Evolutionary conservation across 2,797 vertebrate species (phyloP), one percentile per base, ranked within the genome.

Genomic region (Hyperoplus lanceolatus): DNA sequence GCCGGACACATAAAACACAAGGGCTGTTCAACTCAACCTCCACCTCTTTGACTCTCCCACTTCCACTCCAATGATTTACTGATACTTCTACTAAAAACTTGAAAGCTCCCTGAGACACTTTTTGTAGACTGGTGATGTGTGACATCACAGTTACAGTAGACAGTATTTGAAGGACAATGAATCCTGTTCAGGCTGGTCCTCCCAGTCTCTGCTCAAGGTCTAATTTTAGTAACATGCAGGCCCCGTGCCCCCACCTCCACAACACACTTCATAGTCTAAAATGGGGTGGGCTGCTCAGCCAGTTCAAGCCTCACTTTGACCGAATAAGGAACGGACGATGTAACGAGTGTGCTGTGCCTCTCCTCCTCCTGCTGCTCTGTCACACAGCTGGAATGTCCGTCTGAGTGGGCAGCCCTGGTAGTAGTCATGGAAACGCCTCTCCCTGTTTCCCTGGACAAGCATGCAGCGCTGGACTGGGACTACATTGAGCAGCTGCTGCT

Each of bases 241-340:
- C 77, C 66, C 29, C 8, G 46, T 63, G 61, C 81, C 70, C 75
- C 79, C 82, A 88, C 83, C 90, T 81, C 82, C 81, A 77, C 68
- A 69, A 49, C 80, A 73, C 82, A 84, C 86, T 92, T 85, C 88
- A 88, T 73, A 83, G 80, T 91, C 92, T 94, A 91, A 94, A 93
- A 91, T 87, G 85, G 93, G 29, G 89, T 84, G 85, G 87, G 84
- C 86, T 73, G 89, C 87, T 90, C 86, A 67, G 87, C 73, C 61
- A 79, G 79, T 93, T 93, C 89, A 85, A 90, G 87, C 90, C 83
- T 84, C 82, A 88, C 82, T 90, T 86, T 95, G 93, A 93, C 95
- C 95, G 90, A 95, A 95, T 94, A 95, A 94, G 95, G 94, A 93
- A 84, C 85, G 59, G 84, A 80, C 82, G 65, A 73, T 80, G 76